Percentiles rank a stretch among this genome's conserved stretches.
Conservation (phyloP, 2,888 invertebrate genomes). For the Leptopilina drosophilae region DNA sequence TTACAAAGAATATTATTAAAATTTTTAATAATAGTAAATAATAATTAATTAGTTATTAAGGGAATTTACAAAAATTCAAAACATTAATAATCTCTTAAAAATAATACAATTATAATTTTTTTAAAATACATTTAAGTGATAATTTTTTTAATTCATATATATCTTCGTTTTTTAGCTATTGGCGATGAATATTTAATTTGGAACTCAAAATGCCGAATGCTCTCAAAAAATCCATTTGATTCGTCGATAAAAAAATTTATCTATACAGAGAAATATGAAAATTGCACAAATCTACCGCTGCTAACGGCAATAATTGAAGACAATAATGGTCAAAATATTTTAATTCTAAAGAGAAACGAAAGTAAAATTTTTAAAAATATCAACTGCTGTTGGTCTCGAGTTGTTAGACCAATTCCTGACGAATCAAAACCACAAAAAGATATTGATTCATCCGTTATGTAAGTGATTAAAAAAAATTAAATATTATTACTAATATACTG, state of each 20-base stretch:
- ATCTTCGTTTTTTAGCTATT: slow-evolving; percentile 54
- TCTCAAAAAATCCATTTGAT: slow-evolving; percentile 78
- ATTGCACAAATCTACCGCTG: slow-evolving; percentile 76
- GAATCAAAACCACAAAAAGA: slow-evolving; percentile 61
- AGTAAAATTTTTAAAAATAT: slow-evolving; percentile 77
- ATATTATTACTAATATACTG: neutral
- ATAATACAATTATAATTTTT: too few relatives aligned
- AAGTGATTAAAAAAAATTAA: slow-evolving; percentile 50
- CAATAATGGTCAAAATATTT: slow-evolving; percentile 63
- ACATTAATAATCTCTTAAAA: too few relatives aligned
- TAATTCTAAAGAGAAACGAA: slow-evolving; percentile 60
- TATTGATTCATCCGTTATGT: slow-evolving; percentile 71
- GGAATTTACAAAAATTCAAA: too few relatives aligned
- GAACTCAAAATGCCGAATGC: slow-evolving; percentile 82
- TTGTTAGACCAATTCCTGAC: slow-evolving; percentile 78
- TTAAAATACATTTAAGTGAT: too few relatives aligned
- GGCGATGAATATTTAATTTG: slow-evolving; percentile 78
- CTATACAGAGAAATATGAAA: slow-evolving; percentile 78
- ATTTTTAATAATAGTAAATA: too few relatives aligned
- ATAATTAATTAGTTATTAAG: too few relatives aligned
- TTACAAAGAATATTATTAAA: too few relatives aligned
- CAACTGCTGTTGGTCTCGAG: slow-evolving; percentile 82
- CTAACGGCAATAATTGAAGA: slow-evolving; percentile 63
- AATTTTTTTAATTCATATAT: too few relatives aligned
- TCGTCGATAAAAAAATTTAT: slow-evolving; percentile 80